phyloP scores from a whole-genome alignment of 2,797 vertebrate genomes.

The Microchirus variegatus region DNA sequence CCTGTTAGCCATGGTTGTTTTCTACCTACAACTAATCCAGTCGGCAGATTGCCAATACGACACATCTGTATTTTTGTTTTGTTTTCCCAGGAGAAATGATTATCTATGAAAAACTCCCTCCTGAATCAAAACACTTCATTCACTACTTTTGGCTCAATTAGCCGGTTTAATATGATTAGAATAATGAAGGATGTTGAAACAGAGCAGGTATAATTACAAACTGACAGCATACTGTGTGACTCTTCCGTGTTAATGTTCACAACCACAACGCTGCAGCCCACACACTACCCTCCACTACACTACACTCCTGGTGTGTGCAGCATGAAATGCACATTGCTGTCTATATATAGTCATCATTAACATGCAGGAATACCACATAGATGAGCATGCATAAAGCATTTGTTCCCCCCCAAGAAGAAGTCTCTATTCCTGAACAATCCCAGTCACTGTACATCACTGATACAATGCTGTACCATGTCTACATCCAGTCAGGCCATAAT shows the following conservation, averaged over 20 bases:
- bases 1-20: slow-evolving; percentile 30
- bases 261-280: slow-evolving; percentile 27
- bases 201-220: background rate
- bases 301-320: slow-evolving; percentile 20
- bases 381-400: slow-evolving; percentile 53
- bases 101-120: slow-evolving; percentile 37
- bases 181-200: background rate
- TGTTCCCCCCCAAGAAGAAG: slow-evolving; percentile 18
- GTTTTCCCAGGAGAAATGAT: slow-evolving; percentile 31
- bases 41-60: slow-evolving; percentile 29
- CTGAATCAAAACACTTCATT: slow-evolving; percentile 30
- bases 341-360: slow-evolving; percentile 68
- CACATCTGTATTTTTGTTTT: slow-evolving; percentile 17
- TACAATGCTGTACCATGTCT: slow-evolving; percentile 23
- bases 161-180: background rate
- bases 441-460: slow-evolving; percentile 30
- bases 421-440: slow-evolving; percentile 29
- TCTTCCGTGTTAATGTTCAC: slow-evolving; percentile 24
- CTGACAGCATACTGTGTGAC: slow-evolving; percentile 13
- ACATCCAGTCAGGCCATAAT: slow-evolving; percentile 29
- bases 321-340: slow-evolving; percentile 27
- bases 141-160: too few relatives aligned
- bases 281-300: slow-evolving; percentile 27
- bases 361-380: slow-evolving; percentile 61
- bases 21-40: slow-evolving; percentile 49